Evolutionary conservation across 2,797 vertebrate species (phyloP).

Genomic region (Lateolabrax maculatus): DNA sequence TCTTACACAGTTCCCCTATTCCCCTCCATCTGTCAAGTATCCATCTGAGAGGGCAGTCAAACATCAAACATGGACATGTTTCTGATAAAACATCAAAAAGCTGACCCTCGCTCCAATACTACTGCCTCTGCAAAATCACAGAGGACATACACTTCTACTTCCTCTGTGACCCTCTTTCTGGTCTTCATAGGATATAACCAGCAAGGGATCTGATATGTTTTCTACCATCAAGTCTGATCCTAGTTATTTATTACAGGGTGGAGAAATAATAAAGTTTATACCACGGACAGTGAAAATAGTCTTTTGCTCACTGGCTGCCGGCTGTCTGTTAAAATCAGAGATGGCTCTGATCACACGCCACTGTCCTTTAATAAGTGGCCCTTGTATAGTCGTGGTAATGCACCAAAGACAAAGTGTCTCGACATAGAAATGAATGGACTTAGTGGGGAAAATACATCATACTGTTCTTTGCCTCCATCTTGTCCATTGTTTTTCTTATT

Average conservation of each 20-base stretch:
- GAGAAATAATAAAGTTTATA: neutral
- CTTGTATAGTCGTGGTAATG: neutral
- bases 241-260: slow-evolving; percentile 1
- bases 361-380: neutral
- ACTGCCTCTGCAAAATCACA: slow-evolving; percentile 26
- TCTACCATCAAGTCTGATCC: slow-evolving; percentile 23
- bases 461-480: neutral
- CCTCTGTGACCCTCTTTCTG: slow-evolving; percentile 9
- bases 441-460: neutral
- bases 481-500: neutral
- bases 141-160: slow-evolving; percentile 11
- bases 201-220: neutral
- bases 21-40: slow-evolving; percentile 50
- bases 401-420: neutral
- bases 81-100: slow-evolving; percentile 56
- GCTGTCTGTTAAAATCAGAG: neutral
- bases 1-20: slow-evolving; percentile 42
- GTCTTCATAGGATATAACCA: slow-evolving; percentile 15
- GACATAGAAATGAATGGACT: neutral
- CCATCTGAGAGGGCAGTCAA: slow-evolving; percentile 39
- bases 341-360: neutral
- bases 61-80: slow-evolving; percentile 56
- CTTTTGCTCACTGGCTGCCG: neutral
- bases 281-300: neutral
- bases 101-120: neutral